phyloP scores from a whole-genome alignment of 1,140 invertebrate genomes.

The Paraescarpia echinospica region DNA sequence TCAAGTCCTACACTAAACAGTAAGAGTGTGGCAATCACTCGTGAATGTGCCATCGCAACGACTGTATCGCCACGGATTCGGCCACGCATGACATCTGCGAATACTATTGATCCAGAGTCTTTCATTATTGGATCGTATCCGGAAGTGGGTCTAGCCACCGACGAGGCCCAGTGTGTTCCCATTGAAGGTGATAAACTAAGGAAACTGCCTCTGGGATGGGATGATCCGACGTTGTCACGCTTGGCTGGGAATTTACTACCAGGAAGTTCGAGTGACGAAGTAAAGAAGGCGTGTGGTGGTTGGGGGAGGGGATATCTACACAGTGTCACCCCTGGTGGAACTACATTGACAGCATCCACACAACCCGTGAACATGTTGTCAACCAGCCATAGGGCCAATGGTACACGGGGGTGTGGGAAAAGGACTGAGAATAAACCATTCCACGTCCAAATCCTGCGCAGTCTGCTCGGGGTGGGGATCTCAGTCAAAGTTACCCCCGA shows the following conservation, averaged over 20 bases:
- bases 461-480: conserved; percentile 48
- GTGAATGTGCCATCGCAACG: neutral
- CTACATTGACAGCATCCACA: neutral
- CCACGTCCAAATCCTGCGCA: conserved; percentile 46
- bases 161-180: neutral
- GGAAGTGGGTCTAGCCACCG: neutral
- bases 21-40: neutral
- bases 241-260: neutral
- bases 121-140: neutral
- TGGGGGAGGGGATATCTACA: neutral
- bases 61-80: neutral
- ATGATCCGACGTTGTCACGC: neutral
- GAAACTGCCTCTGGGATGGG: neutral
- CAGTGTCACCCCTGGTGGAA: neutral
- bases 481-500: conserved; percentile 38
- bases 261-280: neutral
- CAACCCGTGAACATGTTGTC: neutral
- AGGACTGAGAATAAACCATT: conserved; percentile 41
- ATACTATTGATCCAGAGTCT: neutral
- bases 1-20: neutral
- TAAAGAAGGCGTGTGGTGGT: neutral
- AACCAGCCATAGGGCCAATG: too few relatives aligned
- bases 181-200: neutral
- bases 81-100: neutral
- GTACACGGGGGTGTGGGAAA: neutral